These are phyloP conservation scores for Apis dorsata DNA, from an alignment of 1,140 invertebrate species.

Conservation along the genomic window DNA sequence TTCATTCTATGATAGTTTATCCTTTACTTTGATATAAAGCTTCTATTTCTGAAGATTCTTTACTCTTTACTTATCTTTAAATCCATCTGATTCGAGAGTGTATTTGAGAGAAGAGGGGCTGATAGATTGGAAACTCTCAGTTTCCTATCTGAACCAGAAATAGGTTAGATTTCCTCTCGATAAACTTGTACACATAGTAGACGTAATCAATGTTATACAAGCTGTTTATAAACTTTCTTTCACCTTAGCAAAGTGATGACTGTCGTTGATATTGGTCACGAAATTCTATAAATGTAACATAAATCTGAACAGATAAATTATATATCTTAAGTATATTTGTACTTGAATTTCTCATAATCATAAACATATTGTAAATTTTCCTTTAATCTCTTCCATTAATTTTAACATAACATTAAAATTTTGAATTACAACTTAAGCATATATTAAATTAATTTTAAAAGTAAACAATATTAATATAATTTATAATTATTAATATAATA, in stretches of 20 bases:
- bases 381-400: too few relatives aligned
- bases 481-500: too few relatives aligned
- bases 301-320: background rate
- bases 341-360: background rate
- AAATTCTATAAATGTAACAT: background rate
- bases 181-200: background rate
- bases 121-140: constrained; percentile 29
- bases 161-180: constrained; percentile 11
- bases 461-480: background rate
- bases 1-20: background rate
- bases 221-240: constrained; percentile 31
- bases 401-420: too few relatives aligned
- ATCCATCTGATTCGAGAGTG: constrained; percentile 20
- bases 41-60: background rate
- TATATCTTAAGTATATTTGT: background rate
- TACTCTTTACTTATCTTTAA: constrained; percentile 17
- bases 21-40: background rate
- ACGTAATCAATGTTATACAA: background rate
- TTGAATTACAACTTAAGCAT: too few relatives aligned
- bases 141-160: constrained; percentile 8
- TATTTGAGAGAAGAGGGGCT: background rate
- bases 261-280: background rate
- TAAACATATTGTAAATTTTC: background rate
- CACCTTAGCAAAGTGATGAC: background rate
- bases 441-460: too few relatives aligned